Percentiles rank a stretch among this genome's conserved stretches.
Evolutionary conservation across 2,888 invertebrate species (phyloP).

Genomic region (Andrena marginata): DNA sequence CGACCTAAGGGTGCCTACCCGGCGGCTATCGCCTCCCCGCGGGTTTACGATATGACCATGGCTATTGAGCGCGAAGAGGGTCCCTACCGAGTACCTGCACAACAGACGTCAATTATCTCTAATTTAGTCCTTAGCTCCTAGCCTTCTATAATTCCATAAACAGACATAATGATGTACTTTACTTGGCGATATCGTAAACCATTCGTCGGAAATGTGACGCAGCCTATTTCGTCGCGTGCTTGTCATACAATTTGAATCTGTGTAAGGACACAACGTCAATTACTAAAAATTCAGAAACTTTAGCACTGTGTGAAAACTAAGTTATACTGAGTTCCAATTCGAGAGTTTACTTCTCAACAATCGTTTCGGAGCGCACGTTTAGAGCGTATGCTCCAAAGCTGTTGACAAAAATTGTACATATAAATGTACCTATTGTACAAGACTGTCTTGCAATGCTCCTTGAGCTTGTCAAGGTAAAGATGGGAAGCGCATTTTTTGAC

Average conservation of each 20-base stretch:
- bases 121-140: neutral
- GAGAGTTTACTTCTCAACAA: neutral
- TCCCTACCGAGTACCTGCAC: too few species aligned
- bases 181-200: neutral
- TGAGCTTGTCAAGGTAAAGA: neutral
- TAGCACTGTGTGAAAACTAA: neutral
- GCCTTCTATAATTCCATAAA: neutral
- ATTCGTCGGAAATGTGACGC: constrained; percentile 1
- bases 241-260: neutral
- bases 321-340: constrained; percentile 1
- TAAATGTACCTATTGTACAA: neutral
- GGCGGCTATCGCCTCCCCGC: neutral
- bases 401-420: too few species aligned
- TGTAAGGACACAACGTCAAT: constrained; percentile 1
- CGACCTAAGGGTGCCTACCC: neutral
- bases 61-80: too few species aligned
- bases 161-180: neutral
- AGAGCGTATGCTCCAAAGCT: too few species aligned
- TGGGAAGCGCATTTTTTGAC: neutral
- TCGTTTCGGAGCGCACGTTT: too few species aligned
- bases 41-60: neutral
- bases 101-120: constrained; percentile 1
- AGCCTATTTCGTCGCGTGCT: constrained; percentile 3
- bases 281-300: neutral
- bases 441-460: neutral